A percentile compares a stretch with the other conserved stretches of the same genome.
Conservation (phyloP, 2,888 invertebrate genomes). For the Caenorhabditis sinica region DNA sequence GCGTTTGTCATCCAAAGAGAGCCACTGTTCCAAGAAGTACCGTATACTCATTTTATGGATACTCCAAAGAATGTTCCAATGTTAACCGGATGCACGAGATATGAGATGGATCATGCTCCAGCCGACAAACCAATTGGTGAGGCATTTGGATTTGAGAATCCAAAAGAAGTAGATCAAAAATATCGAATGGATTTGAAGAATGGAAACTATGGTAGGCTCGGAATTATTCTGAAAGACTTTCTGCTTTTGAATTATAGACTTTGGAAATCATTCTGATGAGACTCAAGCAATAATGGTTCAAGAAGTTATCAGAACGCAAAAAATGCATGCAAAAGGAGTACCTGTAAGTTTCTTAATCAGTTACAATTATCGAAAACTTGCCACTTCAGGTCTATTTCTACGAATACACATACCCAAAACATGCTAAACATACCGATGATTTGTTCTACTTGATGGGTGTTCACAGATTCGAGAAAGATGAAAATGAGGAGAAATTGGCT, state of each 20-base stretch:
- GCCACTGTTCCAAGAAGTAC: conserved; percentile 61
- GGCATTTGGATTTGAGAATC: conserved; percentile 48
- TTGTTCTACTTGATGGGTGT: conserved; percentile 69
- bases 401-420: conserved; percentile 65
- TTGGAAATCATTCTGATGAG: conserved; percentile 53
- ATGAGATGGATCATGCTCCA: conserved; percentile 63
- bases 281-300: conserved; percentile 60
- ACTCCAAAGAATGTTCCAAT: conserved; percentile 48
- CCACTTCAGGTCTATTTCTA: conserved; percentile 66
- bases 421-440: conserved; percentile 66
- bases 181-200: conserved; percentile 53
- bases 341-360: conserved; percentile 11
- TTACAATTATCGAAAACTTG: not conserved
- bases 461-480: conserved; percentile 67
- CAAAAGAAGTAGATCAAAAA: conserved; percentile 58
- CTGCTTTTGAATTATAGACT: conserved; percentile 30
- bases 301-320: conserved; percentile 2
- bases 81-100: conserved; percentile 61
- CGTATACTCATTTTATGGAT: conserved; percentile 45
- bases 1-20: conserved; percentile 32
- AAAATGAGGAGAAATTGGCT: conserved; percentile 64
- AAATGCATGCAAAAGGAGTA: conserved; percentile 35
- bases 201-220: conserved; percentile 31
- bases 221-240: not conserved
- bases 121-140: conserved; percentile 24